Evolutionary conservation across 2,113 vertebrate genomes (phyloP), one percentile per base, ranked within the genome.

Genomic region (Delphinus delphis): DNA sequence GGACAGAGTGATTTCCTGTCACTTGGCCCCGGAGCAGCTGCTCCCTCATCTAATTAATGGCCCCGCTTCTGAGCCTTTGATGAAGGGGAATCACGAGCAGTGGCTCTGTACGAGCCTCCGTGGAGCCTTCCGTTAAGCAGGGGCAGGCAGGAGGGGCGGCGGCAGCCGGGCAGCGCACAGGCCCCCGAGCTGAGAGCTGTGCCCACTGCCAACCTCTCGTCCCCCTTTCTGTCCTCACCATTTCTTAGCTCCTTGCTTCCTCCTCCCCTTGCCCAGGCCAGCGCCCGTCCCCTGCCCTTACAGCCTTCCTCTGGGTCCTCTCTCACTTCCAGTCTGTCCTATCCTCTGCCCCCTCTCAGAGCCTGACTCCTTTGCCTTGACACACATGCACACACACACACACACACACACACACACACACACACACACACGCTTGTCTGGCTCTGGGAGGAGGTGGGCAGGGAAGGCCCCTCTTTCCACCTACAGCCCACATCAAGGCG

Each of bases 1-100:
- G 55, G 85, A 90, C 71, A 79, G 67, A 97, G 68, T 83, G 94
- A 95, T 91, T 98, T 98, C 93, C 97, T 94, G 94, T 93, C 94
- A 65, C 41, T 94, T 38, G 50, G 71, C 62, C 85, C 50, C 88
- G 71, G 88, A 96, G 70, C 94, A 95, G 84, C 96, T 94, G 93
- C 81, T 97, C 74, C 41, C 25, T 92, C 25, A 0, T 94, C 81
- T 97, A 94, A 97, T 97, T 97, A 97, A 97, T 97, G 90, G 80
- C 83, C 58, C 80, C 25, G 33, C 25, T 89, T 93, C 83, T 3
- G 14, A 70, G 83, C 79, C 85, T 53, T 50, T 97, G 92, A 87
- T 93, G 92, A 89, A 79, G 44, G 90, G 82, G 83, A 50, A 90
- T 92, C 73, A 53, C 33, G 70, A 73, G 73, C 96, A 33, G 25